A percentile compares a stretch with the other conserved stretches of the same genome.
Conservation (phyloP, 2,113 vertebrate species). For the Onychostruthus taczanowskii region DNA sequence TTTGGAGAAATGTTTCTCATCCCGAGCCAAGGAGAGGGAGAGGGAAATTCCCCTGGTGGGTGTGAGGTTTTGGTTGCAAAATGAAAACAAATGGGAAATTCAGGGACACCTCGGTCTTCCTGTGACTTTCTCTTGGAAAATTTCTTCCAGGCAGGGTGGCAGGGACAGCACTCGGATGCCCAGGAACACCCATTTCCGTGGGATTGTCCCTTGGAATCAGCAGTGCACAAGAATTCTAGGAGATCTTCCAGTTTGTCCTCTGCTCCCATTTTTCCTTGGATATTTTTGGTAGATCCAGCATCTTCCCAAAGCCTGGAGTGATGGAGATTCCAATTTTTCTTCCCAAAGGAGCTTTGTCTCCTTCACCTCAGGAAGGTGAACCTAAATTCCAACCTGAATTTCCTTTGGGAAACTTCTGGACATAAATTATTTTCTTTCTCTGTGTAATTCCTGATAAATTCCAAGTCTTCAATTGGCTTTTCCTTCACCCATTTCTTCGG, state of each 20-base stretch:
- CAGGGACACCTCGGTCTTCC: not conserved
- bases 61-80: not conserved
- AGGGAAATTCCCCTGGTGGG: not conserved
- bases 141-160: not conserved
- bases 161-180: not conserved
- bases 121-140: not conserved
- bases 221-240: not conserved
- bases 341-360: not conserved
- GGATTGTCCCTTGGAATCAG: not conserved
- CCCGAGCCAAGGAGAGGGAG: not conserved
- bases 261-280: not conserved
- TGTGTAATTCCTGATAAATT: not conserved
- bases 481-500: not conserved
- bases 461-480: not conserved
- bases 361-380: not conserved
- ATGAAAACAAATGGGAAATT: not conserved
- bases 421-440: not conserved
- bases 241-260: not conserved
- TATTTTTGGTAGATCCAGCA: not conserved
- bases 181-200: fast-evolving
- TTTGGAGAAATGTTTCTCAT: not conserved
- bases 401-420: not conserved
- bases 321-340: not conserved
- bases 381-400: not conserved
- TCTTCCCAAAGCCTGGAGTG: not conserved